Evolutionary conservation across 2,113 vertebrate species (phyloP).

Genomic region (Hippocampus barbouri): DNA sequence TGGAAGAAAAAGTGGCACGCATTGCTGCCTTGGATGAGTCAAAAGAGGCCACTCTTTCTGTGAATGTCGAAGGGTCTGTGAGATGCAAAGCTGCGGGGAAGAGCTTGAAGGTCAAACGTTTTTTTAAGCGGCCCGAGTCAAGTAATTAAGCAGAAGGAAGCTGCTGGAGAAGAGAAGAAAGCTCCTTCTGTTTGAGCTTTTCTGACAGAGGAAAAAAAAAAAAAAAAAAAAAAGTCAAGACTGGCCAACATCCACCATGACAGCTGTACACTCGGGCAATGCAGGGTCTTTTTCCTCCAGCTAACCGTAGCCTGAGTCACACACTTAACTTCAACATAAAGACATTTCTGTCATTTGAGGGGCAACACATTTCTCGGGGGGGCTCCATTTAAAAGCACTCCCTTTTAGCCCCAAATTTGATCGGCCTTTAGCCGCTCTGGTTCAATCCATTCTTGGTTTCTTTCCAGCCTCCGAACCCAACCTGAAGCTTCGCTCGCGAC

Average conservation of each 20-base stretch:
- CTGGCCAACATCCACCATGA: conserved; percentile 1
- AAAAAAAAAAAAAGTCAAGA: conserved; percentile 2
- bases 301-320: not conserved
- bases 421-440: too few species aligned
- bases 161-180: conserved; percentile 38
- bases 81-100: conserved; percentile 33
- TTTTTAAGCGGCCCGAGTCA: conserved; percentile 41
- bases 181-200: conserved; percentile 31
- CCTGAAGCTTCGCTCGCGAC: conserved; percentile 89
- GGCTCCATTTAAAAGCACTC: too few species aligned
- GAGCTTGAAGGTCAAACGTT: conserved; percentile 41
- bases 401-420: not conserved
- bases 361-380: not conserved
- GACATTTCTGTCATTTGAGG: not conserved
- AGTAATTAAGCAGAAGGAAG: conserved; percentile 51
- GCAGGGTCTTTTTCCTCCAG: not conserved
- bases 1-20: not conserved
- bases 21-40: conserved; percentile 12
- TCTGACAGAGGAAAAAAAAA: conserved; percentile 22
- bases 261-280: not conserved
- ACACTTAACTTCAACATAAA: not conserved
- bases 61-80: conserved; percentile 37
- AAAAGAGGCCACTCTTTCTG: conserved; percentile 17
- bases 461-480: conserved; percentile 91
- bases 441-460: not conserved